Evolutionary conservation across 2,797 vertebrate species (phyloP).

Genomic region (Notolabrus celidotus): DNA sequence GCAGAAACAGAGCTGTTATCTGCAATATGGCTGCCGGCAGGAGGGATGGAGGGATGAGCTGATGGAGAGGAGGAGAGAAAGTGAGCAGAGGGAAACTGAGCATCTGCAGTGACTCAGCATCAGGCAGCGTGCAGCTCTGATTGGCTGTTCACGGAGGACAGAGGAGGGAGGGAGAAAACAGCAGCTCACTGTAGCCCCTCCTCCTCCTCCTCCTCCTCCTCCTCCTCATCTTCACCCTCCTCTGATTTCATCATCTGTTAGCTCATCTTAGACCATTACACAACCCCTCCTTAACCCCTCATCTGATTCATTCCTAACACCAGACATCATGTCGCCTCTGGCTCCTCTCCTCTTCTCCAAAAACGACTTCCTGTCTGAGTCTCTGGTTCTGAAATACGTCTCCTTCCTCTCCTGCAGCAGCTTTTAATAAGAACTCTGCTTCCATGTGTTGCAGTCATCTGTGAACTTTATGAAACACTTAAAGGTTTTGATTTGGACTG

Average conservation of each 20-base stretch:
- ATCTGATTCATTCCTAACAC: neutral
- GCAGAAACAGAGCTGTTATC: slow-evolving; percentile 31
- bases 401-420: neutral
- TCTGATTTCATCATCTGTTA: slow-evolving; percentile 15
- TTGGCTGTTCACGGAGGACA: slow-evolving; percentile 28
- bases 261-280: slow-evolving; percentile 9
- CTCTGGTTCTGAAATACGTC: neutral
- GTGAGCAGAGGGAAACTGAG: neutral
- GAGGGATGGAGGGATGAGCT: slow-evolving; percentile 6
- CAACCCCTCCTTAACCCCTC: slow-evolving; percentile 5
- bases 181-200: neutral
- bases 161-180: slow-evolving; percentile 27
- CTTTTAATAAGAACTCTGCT: neutral
- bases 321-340: no score
- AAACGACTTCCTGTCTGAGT: neutral
- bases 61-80: slow-evolving; percentile 8
- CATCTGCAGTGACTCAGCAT: slow-evolving; percentile 72
- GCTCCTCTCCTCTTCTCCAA: neutral
- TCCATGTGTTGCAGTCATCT: neutral
- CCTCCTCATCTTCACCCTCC: neutral
- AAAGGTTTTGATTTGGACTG: neutral
- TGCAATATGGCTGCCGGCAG: slow-evolving; percentile 35
- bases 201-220: neutral
- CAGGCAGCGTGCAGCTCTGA: slow-evolving; percentile 19
- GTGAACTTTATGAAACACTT: neutral